These are phyloP conservation scores for Otocyon megalotis DNA, from an alignment of 2,113 vertebrate species.

Conservation along the genomic window DNA sequence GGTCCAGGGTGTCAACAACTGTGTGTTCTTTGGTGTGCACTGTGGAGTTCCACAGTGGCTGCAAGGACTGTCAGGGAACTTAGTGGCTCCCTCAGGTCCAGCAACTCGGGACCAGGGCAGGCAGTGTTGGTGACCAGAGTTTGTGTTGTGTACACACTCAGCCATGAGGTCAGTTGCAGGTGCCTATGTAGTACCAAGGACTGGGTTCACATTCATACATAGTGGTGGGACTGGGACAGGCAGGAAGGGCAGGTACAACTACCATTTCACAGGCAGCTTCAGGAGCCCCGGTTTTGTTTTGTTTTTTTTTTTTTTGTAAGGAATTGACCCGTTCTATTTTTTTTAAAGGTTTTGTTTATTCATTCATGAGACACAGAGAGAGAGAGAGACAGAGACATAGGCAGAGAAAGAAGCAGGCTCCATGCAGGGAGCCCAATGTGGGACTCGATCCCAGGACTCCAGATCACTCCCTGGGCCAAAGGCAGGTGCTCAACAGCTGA, in stretches of 20 bases:
- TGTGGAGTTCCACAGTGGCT: background rate
- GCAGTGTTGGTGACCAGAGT: background rate
- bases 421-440: too few species aligned
- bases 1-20: background rate
- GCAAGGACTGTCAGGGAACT: background rate
- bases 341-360: too few species aligned
- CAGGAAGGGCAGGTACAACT: background rate
- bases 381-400: too few species aligned
- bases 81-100: background rate
- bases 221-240: background rate
- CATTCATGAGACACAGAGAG: too few species aligned
- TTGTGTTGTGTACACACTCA: background rate
- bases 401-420: too few species aligned
- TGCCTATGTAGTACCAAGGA: background rate
- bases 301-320: too few species aligned
- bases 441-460: too few species aligned
- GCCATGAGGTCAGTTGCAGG: background rate
- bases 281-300: background rate
- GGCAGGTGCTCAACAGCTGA: too few species aligned
- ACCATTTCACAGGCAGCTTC: background rate
- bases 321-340: too few species aligned
- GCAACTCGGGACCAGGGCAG: background rate
- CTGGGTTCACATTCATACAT: background rate
- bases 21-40: background rate
- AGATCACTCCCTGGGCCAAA: too few species aligned